Evolutionary conservation across 2,113 vertebrate genomes (phyloP), one percentile per base, ranked within the genome.

Genomic region (Grus americana): DNA sequence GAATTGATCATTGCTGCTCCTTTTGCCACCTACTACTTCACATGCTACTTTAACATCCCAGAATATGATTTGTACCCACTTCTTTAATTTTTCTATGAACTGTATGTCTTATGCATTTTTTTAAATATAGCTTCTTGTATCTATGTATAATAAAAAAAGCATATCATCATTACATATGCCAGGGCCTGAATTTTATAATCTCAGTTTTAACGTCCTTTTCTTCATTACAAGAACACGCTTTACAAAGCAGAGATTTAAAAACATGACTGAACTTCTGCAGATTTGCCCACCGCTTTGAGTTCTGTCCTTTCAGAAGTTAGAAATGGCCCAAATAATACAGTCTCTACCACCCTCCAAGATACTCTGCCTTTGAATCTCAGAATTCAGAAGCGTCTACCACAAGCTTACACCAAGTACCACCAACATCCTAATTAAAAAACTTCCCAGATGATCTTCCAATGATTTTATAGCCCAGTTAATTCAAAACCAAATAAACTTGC

Each of bases 1-100:
- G 73, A 92, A 95, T 92, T 93, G 91, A 97, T 97, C 95, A 89
- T 87, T 76, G 36, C 86, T 58, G 80, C 78, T 95, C 30, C 22
- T 93, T 90, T 97, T 82, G 65, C 70, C 70, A 93, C 63, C 75
- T 90, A 75, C 72, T 59, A 79, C 85, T 96, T 94, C 61, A 8
- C 82, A 78, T 66, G 29, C 42, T 75, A 92, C 86, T 92, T 89
- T 82, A 89, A 94, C 66, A 89, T 54, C 58, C 58, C 34, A 84
- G 92, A 95, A 96, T 75, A 96, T 87, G 93, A 91, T 82, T 89
- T 82, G 24, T 54, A 82, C 80, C 85, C 63, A 44, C 10, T 62
- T 62, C 76, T 95, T 93, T 93, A 95, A 83, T 97, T 95, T 91
- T 70, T 36, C 61, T 68, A 61, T 75, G 68, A 94, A 68, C 34